phyloP scores from a whole-genome alignment of 2,888 invertebrate species.

The Microctonus hyperodae region DNA sequence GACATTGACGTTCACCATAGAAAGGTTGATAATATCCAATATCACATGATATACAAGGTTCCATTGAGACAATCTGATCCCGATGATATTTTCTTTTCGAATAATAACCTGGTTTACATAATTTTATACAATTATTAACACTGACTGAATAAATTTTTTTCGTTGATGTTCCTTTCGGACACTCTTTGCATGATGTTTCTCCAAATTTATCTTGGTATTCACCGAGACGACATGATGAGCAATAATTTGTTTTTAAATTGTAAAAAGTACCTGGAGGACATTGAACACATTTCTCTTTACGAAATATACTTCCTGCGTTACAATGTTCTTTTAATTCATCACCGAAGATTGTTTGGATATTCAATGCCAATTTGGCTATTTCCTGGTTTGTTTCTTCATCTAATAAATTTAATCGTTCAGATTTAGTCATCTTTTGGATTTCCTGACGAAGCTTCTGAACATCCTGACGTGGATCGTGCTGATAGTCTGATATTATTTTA shows the following conservation, averaged over 20 bases:
- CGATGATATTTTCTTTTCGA: conserved; percentile 59
- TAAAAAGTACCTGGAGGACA: conserved; percentile 73
- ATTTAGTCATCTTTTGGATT: conserved; percentile 43
- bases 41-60: conserved; percentile 51
- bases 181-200: conserved; percentile 66
- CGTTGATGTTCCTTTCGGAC: conserved; percentile 69
- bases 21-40: conserved; percentile 69
- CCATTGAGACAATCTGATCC: conserved; percentile 44
- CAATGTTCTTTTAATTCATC: conserved; percentile 59
- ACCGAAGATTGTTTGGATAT: conserved; percentile 50
- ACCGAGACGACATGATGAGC: conserved; percentile 69
- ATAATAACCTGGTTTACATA: conserved; percentile 67
- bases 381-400: conserved; percentile 49
- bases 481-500: conserved; percentile 50
- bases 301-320: conserved; percentile 66
- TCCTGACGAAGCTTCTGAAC: conserved; percentile 47
- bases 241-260: conserved; percentile 65
- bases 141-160: conserved; percentile 63
- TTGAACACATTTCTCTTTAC: conserved; percentile 68
- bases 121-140: conserved; percentile 66
- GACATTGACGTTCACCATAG: conserved; percentile 68
- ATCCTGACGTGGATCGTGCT: conserved; percentile 48
- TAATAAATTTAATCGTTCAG: conserved; percentile 47
- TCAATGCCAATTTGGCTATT: conserved; percentile 48
- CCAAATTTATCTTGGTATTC: conserved; percentile 69